phyloP scores from a whole-genome alignment of 2,113 vertebrate genomes.

The Progne subis region DNA sequence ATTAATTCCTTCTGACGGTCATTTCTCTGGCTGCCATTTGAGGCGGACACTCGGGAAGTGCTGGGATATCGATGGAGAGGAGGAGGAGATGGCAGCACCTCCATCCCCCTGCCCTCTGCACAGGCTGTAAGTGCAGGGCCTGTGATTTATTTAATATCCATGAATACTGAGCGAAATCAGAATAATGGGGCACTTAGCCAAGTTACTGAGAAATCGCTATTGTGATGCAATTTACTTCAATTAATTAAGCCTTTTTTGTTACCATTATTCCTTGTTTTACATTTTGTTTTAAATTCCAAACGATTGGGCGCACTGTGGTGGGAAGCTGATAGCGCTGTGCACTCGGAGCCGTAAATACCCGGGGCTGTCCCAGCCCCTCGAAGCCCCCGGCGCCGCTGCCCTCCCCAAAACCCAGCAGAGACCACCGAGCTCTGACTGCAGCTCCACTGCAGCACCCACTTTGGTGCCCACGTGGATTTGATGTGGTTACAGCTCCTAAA shows the following conservation, averaged over 20 bases:
- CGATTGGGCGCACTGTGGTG: conserved; percentile 13
- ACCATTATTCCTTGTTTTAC: conserved; percentile 70
- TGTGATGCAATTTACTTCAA: conserved; percentile 70
- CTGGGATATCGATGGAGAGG: not conserved
- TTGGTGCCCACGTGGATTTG: not conserved
- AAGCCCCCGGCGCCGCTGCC: not conserved
- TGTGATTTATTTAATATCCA: conserved; percentile 63
- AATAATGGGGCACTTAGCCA: conserved; percentile 71
- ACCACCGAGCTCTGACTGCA: not conserved
- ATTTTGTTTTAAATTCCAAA: conserved; percentile 69
- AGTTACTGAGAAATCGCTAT: conserved; percentile 70
- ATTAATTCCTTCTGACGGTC: not conserved
- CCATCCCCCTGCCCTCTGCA: conserved; percentile 31
- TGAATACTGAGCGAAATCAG: conserved; percentile 64
- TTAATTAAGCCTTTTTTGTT: conserved; percentile 70
- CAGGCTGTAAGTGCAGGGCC: not conserved
- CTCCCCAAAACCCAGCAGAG: not conserved
- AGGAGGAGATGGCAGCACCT: conserved; percentile 31
- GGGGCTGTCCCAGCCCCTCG: accelerated
- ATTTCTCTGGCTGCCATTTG: conserved; percentile 30
- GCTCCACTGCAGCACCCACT: not conserved
- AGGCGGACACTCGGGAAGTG: not conserved
- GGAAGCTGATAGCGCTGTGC: conserved; percentile 7
- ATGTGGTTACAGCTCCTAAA: not conserved
- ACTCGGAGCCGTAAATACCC: not conserved